Evolutionary conservation across 2,888 invertebrate genomes (phyloP).

Genomic region (Parascotia fuliginaria): DNA sequence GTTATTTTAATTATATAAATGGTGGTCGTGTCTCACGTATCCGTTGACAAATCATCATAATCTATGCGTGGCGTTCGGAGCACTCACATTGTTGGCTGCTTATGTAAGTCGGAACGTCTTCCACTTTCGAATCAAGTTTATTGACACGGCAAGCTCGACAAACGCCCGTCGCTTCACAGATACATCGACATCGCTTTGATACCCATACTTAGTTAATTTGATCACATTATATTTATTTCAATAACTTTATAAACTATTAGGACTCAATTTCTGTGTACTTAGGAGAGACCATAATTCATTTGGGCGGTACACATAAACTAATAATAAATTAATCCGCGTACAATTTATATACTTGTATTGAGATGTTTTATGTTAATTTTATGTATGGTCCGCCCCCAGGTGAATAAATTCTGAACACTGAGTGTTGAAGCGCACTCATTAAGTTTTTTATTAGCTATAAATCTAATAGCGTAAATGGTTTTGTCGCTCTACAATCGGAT

Average conservation of each 20-base stretch:
- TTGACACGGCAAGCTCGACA: conserved; percentile 85
- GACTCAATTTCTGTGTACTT: conserved; percentile 30
- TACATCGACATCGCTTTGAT: conserved; percentile 77
- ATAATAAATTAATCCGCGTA: conserved; percentile 68
- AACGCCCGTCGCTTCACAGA: conserved; percentile 80
- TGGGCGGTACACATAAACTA: conserved; percentile 57
- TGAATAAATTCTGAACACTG: conserved; percentile 62
- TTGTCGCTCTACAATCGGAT: conserved; percentile 54
- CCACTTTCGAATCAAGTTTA: conserved; percentile 86
- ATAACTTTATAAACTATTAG: conserved; percentile 1
- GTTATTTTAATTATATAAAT: neutral
- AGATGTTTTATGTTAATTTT: conserved; percentile 79
- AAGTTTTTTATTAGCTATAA: conserved; percentile 74
- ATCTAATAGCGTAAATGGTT: conserved; percentile 65
- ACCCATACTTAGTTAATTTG: conserved; percentile 24
- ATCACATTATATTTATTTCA: conserved; percentile 10
- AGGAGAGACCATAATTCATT: conserved; percentile 53
- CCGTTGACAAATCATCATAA: conserved; percentile 44
- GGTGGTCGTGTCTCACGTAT: conserved; percentile 12
- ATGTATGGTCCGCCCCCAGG: conserved; percentile 69
- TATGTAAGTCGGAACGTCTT: conserved; percentile 85
- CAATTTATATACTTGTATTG: conserved; percentile 70
- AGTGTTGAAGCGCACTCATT: conserved; percentile 61
- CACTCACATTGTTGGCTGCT: conserved; percentile 81
- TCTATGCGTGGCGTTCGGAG: conserved; percentile 55